phyloP scores from a whole-genome alignment of 53 echinoderm and acorn worm genomes.

The Astropecten irregularis region DNA sequence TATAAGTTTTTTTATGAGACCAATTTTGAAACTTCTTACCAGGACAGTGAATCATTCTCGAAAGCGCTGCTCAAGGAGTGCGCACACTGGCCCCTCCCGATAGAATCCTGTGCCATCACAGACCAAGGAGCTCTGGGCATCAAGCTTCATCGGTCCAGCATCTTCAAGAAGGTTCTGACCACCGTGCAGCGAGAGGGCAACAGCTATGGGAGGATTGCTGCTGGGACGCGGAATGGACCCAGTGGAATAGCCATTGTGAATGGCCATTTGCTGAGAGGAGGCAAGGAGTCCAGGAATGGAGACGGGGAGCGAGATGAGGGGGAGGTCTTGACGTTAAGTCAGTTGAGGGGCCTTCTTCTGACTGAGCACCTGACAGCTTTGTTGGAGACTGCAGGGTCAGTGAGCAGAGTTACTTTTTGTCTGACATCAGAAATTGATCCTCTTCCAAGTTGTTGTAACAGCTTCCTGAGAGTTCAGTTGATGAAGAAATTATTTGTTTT shows the following conservation, averaged over 20 bases:
- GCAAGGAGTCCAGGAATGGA: background rate
- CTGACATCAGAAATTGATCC: background rate
- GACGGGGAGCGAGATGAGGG: background rate
- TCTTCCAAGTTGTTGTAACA: background rate
- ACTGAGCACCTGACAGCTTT: slow-evolving; percentile 54
- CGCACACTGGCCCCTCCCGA: slow-evolving; percentile 35
- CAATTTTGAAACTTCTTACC: background rate
- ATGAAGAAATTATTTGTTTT: background rate
- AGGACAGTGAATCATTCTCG: slow-evolving; percentile 6
- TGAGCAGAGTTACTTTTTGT: background rate
- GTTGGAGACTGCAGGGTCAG: slow-evolving; percentile 56
- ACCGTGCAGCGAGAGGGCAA: slow-evolving; percentile 17
- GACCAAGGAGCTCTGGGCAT: slow-evolving; percentile 51
- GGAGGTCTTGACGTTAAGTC: slow-evolving; percentile 22
- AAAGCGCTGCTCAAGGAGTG: slow-evolving; percentile 12
- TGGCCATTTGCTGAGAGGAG: background rate
- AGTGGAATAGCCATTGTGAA: slow-evolving; percentile 22
- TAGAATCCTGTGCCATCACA: slow-evolving; percentile 33
- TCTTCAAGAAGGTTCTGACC: slow-evolving; percentile 55
- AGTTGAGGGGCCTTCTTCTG: slow-evolving; percentile 48
- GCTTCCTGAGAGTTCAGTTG: background rate
- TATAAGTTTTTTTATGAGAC: too few relatives aligned
- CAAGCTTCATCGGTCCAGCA: slow-evolving; percentile 56
- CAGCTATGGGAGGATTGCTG: slow-evolving; percentile 34
- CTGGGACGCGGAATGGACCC: background rate